Conservation (phyloP, 2,797 vertebrate species). For the Karalla daura region DNA sequence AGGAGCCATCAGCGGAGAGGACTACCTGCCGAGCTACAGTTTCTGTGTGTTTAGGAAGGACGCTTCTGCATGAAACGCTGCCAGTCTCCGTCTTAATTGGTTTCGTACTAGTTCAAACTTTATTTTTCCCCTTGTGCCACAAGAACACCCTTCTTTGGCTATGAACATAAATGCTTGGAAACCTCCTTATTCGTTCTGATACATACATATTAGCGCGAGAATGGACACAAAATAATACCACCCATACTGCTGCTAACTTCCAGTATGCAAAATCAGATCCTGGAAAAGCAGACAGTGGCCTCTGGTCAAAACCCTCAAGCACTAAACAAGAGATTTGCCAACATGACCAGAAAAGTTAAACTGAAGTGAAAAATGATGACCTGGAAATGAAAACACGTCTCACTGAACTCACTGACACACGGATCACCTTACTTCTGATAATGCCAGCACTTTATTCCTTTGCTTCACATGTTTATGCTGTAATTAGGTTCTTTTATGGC, state of each 20-base stretch:
- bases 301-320: background rate
- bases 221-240: background rate
- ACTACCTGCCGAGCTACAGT: background rate
- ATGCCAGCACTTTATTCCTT: slow-evolving; percentile 20
- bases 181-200: too few relatives aligned
- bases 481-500: slow-evolving; percentile 63
- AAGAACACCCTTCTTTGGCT: background rate
- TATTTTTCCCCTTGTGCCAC: too few relatives aligned
- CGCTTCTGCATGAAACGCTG: background rate
- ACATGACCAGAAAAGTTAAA: slow-evolving; percentile 17
- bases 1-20: slow-evolving; percentile 6
- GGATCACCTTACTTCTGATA: slow-evolving; percentile 34
- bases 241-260: background rate
- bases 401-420: slow-evolving; percentile 6
- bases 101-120: background rate
- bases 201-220: too few relatives aligned
- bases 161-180: background rate
- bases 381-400: slow-evolving; percentile 28
- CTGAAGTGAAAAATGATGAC: slow-evolving; percentile 10
- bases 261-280: background rate
- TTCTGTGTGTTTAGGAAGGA: background rate
- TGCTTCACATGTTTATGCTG: slow-evolving; percentile 57
- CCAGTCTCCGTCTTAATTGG: background rate
- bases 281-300: background rate
- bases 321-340: background rate